Percentiles rank a stretch among this genome's conserved stretches.
These are phyloP conservation scores for Aspidoscelis tigris DNA, from an alignment of 2,113 vertebrate genomes.

Conservation along the genomic window DNA sequence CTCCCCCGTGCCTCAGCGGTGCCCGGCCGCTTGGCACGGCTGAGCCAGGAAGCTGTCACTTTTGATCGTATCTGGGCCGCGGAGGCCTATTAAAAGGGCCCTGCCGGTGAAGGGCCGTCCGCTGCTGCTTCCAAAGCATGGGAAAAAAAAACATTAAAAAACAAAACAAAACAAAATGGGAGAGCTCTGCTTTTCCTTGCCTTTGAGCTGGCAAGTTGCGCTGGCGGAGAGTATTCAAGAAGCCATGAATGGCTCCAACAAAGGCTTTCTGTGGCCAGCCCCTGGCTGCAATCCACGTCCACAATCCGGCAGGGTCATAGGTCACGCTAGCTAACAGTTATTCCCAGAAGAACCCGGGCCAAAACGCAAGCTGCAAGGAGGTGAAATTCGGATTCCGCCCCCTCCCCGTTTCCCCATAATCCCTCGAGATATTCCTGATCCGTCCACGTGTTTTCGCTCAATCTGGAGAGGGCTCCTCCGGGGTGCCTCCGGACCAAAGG, in stretches of 20 bases:
- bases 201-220: constrained; percentile 93
- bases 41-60: constrained; percentile 97
- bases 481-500: constrained; percentile 80
- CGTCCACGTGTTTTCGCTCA: constrained; percentile 99
- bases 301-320: constrained; percentile 96
- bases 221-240: constrained; percentile 89
- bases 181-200: constrained; percentile 86
- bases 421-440: constrained; percentile 99
- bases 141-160: constrained; percentile 75
- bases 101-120: constrained; percentile 87
- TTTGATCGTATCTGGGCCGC: constrained; percentile 90
- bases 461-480: constrained; percentile 95
- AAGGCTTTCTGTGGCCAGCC: constrained; percentile 98
- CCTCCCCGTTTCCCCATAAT: constrained; percentile 79
- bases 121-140: constrained; percentile 94
- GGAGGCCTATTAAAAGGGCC: constrained; percentile 88
- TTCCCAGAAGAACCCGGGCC: constrained; percentile 98
- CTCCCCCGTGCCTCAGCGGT: constrained; percentile 74
- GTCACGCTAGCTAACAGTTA: constrained; percentile 99
- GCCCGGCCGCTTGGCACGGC: constrained; percentile 93
- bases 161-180: too few species aligned
- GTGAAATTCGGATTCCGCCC: constrained; percentile 86
- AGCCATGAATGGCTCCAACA: constrained; percentile 99
- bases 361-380: constrained; percentile 94
- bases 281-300: constrained; percentile 97